Evolutionary conservation across 1,140 invertebrate species (phyloP), one percentile per base, ranked within the genome.

Genomic region (Drosophila miranda): DNA sequence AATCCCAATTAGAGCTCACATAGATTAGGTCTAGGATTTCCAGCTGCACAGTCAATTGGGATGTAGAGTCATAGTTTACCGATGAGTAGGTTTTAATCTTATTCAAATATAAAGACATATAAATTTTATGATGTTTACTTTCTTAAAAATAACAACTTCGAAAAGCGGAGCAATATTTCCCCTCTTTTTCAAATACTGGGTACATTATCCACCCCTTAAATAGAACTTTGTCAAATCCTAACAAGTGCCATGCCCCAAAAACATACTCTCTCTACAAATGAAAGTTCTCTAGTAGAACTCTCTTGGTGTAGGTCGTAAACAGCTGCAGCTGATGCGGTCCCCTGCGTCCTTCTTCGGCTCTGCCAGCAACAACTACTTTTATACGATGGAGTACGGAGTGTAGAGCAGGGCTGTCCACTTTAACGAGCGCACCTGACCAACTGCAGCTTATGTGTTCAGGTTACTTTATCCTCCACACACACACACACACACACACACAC

Each of bases 281-380:
- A 68, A 63, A 68, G 42, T 13, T 34, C 51, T 49, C 51, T 13
- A 57, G 57, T 56, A 70, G 57, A 80, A 80, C 76, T 86, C 81
- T 84, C 81, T 86, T 84, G 81, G 81, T 67, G 82, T 84, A 86
- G 81, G 81, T 84, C 81, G 72, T 75, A 84, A 86, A 84, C 81
- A 77, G 79, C 67, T 74, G 81, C 73, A 77, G 82, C 81, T 80
- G 77, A 70, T 72, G 58, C 23, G 72, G 58, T 61, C 44, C 62
- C 54, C 48, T 55, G 70, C 60, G 54, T 55, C 34, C 34, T 64
- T 59, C 63, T 68, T 68, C 50, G 46, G 68, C 26, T 38, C 26
- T 38, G 52, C 14, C 49, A 44, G 30, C 34, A 44, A 48, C 48
- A 57, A 55, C 43, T 34, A 26, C 23, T 3, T 5, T 4, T 9